Percentiles rank a stretch among this genome's conserved stretches.
phyloP scores from a whole-genome alignment of 2,888 invertebrate genomes.

The Chorisops tibialis region DNA sequence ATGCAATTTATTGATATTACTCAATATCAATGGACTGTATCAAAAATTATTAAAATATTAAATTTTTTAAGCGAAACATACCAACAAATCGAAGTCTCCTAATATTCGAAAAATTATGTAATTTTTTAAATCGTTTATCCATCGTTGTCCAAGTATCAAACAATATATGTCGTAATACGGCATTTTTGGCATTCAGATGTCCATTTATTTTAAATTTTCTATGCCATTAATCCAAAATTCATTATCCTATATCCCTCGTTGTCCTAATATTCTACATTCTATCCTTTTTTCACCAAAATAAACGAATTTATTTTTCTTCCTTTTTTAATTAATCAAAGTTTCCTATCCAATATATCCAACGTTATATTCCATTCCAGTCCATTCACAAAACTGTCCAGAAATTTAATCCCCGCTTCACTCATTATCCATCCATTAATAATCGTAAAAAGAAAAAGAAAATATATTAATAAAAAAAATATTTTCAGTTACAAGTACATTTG shows the following conservation, averaged over 20 bases:
- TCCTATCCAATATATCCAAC: constrained; percentile 30
- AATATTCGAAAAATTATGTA: no score
- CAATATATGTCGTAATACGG: no score
- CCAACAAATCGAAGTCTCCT: no score
- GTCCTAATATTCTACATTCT: constrained; percentile 29
- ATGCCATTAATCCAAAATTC: no score
- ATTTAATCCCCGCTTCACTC: constrained; percentile 31
- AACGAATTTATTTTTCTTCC: not conserved
- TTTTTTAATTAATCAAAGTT: constrained; percentile 23
- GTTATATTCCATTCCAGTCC: constrained; percentile 32
- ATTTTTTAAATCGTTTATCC: no score
- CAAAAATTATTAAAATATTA: no score
- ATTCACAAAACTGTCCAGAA: constrained; percentile 33
- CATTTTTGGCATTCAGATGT: no score
- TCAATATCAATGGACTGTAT: no score
- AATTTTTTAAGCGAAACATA: no score
- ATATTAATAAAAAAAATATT: constrained; percentile 31
- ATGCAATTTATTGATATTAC: no score
- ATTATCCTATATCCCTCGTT: constrained; percentile 26
- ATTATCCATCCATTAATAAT: constrained; percentile 33
- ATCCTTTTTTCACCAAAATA: constrained; percentile 24
- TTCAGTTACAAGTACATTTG: constrained; percentile 1
- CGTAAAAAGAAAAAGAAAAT: constrained; percentile 34
- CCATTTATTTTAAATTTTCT: no score
- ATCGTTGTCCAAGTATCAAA: no score